Conservation (phyloP, 2,113 vertebrate genomes). For the Scophthalmus maximus region DNA sequence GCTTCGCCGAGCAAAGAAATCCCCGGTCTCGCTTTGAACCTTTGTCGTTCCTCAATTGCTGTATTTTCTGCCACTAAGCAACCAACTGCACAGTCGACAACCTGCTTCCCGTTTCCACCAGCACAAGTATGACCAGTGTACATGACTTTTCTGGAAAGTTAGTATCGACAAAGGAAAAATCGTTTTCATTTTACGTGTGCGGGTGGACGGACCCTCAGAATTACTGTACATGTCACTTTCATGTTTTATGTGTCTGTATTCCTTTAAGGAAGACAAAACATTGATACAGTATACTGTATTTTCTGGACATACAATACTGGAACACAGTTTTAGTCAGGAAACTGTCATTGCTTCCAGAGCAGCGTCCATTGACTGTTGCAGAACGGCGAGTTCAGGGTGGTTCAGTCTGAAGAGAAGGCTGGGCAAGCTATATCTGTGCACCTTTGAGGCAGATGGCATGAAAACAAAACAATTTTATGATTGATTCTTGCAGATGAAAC, state of each 20-base stretch:
- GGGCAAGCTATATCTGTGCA: neutral
- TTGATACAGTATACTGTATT: neutral
- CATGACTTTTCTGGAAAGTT: neutral
- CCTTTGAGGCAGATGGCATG: slow-evolving; percentile 12
- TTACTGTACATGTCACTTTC: neutral
- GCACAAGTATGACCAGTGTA: neutral
- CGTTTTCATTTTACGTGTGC: neutral
- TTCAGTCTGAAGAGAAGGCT: slow-evolving; percentile 2
- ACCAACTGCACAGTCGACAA: no score
- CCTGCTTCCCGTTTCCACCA: no score
- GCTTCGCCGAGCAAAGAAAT: no score
- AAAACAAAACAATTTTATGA: slow-evolving; percentile 22
- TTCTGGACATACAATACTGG: neutral
- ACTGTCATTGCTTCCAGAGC: neutral
- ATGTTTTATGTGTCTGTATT: neutral
- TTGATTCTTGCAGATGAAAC: slow-evolving; percentile 12
- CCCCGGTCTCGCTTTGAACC: no score
- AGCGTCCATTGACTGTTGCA: neutral
- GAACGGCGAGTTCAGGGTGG: neutral
- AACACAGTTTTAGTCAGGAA: neutral
- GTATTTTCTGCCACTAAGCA: no score
- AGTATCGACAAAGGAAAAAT: neutral
- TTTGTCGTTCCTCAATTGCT: no score
- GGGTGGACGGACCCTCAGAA: no score
- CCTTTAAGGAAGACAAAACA: neutral